phyloP scores from a whole-genome alignment of 2,797 vertebrate species.

The Chrysocyon brachyurus region DNA sequence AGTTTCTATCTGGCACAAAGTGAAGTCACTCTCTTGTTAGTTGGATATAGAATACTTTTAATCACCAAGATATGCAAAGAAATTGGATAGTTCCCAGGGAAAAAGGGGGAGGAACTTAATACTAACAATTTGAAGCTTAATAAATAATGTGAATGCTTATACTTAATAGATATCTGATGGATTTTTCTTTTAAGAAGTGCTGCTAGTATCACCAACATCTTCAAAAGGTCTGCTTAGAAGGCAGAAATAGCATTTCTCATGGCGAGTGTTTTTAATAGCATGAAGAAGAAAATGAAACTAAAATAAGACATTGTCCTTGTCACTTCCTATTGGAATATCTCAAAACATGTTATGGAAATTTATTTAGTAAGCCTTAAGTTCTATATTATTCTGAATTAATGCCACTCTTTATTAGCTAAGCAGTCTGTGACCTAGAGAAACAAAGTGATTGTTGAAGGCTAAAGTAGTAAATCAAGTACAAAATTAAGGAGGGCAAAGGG shows the following conservation, averaged over 20 bases:
- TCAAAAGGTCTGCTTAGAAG: slow-evolving; percentile 49
- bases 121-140: slow-evolving; percentile 54
- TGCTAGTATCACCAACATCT: slow-evolving; percentile 22
- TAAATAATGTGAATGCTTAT: slow-evolving; percentile 31
- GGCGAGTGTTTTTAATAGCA: slow-evolving; percentile 55
- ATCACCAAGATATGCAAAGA: slow-evolving; percentile 44
- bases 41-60: slow-evolving; percentile 59
- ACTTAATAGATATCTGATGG: slow-evolving; percentile 4
- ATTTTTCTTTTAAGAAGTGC: slow-evolving; percentile 45
- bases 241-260: slow-evolving; percentile 56
- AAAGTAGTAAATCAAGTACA: slow-evolving; percentile 33
- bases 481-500: background rate
- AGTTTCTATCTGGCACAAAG: slow-evolving; percentile 66
- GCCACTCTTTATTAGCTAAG: background rate
- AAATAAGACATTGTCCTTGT: slow-evolving; percentile 60
- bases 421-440: slow-evolving; percentile 20
- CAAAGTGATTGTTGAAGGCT: background rate
- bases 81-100: slow-evolving; percentile 22
- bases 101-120: background rate
- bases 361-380: slow-evolving; percentile 13
- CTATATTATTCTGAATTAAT: slow-evolving; percentile 57
- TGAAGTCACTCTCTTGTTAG: slow-evolving; percentile 53
- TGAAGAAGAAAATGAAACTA: slow-evolving; percentile 59
- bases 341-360: slow-evolving; percentile 57
- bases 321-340: slow-evolving; percentile 53